These are phyloP conservation scores for Dreissena polymorpha DNA, from an alignment of 1,140 invertebrate genomes.

Conservation along the genomic window DNA sequence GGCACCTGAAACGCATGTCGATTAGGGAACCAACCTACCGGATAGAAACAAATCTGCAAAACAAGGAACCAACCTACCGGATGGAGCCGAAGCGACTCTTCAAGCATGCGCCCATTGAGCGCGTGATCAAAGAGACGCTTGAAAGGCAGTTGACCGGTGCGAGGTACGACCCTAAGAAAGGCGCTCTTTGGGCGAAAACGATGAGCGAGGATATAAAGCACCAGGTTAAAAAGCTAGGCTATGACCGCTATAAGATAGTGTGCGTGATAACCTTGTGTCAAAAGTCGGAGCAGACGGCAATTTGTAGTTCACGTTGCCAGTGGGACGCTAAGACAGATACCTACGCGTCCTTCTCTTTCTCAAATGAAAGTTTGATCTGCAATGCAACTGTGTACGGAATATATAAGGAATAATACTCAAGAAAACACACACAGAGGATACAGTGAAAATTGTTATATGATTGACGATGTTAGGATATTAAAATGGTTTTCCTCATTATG, in stretches of 20 bases:
- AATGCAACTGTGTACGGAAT: conserved; percentile 75
- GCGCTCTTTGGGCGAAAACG: conserved; percentile 58
- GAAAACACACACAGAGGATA: too few species aligned
- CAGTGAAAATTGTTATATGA: too few species aligned
- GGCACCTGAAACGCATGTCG: too few species aligned
- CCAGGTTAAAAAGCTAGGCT: conserved; percentile 64
- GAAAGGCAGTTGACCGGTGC: conserved; percentile 50
- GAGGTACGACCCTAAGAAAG: conserved; percentile 56
- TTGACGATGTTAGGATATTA: too few species aligned
- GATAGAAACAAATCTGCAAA: too few species aligned
- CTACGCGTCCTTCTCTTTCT: conserved; percentile 70
- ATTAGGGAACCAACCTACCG: too few species aligned
- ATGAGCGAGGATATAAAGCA: conserved; percentile 75
- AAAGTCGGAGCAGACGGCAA: conserved; percentile 66
- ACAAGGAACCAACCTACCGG: conserved; percentile 80
- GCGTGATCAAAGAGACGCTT: conserved; percentile 58
- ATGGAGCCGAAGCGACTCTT: conserved; percentile 68
- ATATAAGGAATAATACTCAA: conserved; percentile 69
- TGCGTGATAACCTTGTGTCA: conserved; percentile 70
- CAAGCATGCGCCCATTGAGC: conserved; percentile 38
- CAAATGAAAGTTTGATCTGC: conserved; percentile 72
- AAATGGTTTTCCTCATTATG: too few species aligned
- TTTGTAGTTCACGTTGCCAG: conserved; percentile 69
- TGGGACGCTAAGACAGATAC: conserved; percentile 73
- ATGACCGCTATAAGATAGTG: conserved; percentile 75